Evolutionary conservation across 2,888 invertebrate genomes (phyloP), one percentile per base, ranked within the genome.

Genomic region (Drosophila picticornis): DNA sequence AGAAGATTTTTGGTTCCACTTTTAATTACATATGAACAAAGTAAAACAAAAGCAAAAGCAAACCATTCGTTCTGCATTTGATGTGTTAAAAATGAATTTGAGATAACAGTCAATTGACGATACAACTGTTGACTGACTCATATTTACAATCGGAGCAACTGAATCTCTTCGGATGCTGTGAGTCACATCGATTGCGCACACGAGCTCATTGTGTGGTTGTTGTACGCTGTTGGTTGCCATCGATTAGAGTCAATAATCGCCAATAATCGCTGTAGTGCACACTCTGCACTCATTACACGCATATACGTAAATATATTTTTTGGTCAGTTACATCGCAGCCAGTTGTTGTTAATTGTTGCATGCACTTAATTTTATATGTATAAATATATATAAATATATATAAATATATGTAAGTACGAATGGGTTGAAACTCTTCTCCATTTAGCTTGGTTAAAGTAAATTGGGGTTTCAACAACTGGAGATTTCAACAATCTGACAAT

Each of bases 111-210:
- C 51, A 27, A 63, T 70, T 31, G 53, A 53, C 38, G 58, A 62
- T 43, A 62, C 65, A 75, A 55, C 58, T 61, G 48, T 5, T 10
- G 19, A 16, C 19, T 50, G 46, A 46, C 22, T 46, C 46, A 46
- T 9, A 25, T 9, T 50, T 1, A 29, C 19, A 50, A 50, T 50
- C 27, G 4, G 25, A 31, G 52, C 32, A 38, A 40, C 59, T 34
- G 27, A 32, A 32, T 34, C 27, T 22, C 38, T 59, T 34, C 36
- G 16, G 60, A 31, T 29, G 46, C 53, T 64, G 50, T 75, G 81
- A 86, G 70, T 88, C 83, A 84, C 83, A 88, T 85, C 73, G 73
- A 62, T 29, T 58, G 70, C 51, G 68, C 85, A 77, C 80, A 85
- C 78, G 88, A 84, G 75, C 74, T 74, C 70, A 70, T 60, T 65